phyloP scores from a whole-genome alignment of 1,140 invertebrate genomes.

The Heliconius hewitsoni region DNA sequence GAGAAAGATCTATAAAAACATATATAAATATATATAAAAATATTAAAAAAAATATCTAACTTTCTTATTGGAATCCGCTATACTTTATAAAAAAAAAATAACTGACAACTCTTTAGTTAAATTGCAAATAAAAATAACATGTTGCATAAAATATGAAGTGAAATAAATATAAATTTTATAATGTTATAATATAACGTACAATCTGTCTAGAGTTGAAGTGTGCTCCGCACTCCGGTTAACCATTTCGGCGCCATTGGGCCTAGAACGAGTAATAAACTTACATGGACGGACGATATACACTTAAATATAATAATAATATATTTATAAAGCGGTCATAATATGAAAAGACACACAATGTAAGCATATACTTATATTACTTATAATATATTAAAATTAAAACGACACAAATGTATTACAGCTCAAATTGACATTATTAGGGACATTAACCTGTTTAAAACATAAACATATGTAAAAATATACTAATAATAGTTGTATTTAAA shows the following conservation, averaged over 20 bases:
- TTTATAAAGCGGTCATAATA: conserved; percentile 3
- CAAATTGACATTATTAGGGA: background rate
- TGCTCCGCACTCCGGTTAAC: conserved; percentile 77
- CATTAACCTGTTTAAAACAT: background rate
- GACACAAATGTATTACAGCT: background rate
- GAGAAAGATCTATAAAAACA: background rate
- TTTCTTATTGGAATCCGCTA: background rate
- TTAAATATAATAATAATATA: conserved; percentile 16
- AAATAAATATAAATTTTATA: conserved; percentile 48
- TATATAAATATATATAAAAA: too few relatives aligned
- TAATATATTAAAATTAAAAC: background rate
- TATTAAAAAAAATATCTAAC: too few relatives aligned
- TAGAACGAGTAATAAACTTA: conserved; percentile 60
- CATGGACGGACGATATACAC: conserved; percentile 3
- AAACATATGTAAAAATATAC: conserved; percentile 1
- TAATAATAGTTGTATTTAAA: too few relatives aligned
- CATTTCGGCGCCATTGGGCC: conserved; percentile 78
- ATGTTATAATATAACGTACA: conserved; percentile 70
- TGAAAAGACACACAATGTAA: conserved; percentile 6
- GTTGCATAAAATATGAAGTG: conserved; percentile 41
- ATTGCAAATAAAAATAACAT: background rate
- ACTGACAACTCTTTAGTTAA: background rate
- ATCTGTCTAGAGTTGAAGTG: conserved; percentile 78
- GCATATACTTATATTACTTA: background rate
- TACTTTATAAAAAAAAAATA: background rate